phyloP scores from a whole-genome alignment of 2,113 vertebrate species.

The Pipa parva region DNA sequence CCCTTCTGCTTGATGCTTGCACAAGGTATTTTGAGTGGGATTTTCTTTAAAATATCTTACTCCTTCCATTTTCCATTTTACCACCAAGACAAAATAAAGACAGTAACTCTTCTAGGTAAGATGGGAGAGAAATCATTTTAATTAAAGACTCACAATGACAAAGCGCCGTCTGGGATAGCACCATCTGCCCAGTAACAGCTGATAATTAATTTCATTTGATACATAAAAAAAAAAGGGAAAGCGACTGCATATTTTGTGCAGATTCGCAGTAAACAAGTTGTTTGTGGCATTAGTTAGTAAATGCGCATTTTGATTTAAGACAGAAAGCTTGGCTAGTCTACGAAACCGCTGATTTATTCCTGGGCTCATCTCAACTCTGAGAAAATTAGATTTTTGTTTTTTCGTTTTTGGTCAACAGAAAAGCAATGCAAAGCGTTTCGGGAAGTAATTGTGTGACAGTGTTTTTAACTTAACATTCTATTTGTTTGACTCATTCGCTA shows the following conservation, averaged over 20 bases:
- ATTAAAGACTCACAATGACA: conserved; percentile 26
- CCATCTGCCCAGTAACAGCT: conserved; percentile 39
- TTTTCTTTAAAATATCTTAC: too few relatives aligned
- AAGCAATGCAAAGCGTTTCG: too few relatives aligned
- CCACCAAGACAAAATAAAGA: background rate
- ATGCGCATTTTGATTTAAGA: conserved; percentile 6
- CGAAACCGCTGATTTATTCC: conserved; percentile 5
- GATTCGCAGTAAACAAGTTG: conserved; percentile 22
- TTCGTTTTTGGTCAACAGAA: too few relatives aligned
- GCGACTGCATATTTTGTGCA: conserved; percentile 9
- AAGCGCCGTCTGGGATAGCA: conserved; percentile 4
- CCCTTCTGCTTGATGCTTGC: too few relatives aligned
- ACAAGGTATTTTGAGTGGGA: too few relatives aligned
- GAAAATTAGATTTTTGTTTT: background rate
- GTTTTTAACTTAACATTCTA: too few relatives aligned
- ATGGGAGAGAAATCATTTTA: conserved; percentile 31
- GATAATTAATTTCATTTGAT: conserved; percentile 38
- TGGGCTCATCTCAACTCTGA: background rate
- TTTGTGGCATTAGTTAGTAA: conserved; percentile 23
- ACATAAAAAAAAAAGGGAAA: conserved; percentile 8
- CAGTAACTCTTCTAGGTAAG: conserved; percentile 7
- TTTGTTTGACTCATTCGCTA: too few relatives aligned
- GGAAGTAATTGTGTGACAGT: too few relatives aligned
- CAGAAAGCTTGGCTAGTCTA: background rate
- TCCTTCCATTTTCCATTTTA: background rate